Percentiles rank a stretch among this genome's conserved stretches.
phyloP scores from a whole-genome alignment of 2,113 vertebrate species.

The Rhipidura dahli region DNA sequence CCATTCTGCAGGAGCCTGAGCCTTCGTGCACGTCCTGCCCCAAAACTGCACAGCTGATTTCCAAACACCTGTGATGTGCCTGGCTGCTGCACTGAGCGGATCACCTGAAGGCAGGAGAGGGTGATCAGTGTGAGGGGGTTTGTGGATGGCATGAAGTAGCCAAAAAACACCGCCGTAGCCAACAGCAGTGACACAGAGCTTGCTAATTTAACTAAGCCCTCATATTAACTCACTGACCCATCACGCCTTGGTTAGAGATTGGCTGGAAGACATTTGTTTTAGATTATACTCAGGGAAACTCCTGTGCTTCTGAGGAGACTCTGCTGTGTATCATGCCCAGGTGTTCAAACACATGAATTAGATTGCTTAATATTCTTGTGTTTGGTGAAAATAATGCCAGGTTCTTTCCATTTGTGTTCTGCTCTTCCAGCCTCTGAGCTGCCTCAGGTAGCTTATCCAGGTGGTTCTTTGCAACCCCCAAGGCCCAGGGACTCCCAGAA shows the following conservation, averaged over 20 bases:
- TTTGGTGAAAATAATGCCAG: neutral
- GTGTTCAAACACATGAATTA: conserved; percentile 6
- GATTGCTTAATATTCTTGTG: neutral
- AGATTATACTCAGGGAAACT: neutral
- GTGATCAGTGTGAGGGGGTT: neutral
- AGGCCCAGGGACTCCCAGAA: neutral
- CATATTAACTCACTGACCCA: neutral
- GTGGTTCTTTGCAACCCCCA: neutral
- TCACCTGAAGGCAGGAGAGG: neutral
- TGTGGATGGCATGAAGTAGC: neutral
- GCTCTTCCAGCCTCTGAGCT: neutral
- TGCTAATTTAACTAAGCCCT: neutral
- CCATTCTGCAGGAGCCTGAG: neutral
- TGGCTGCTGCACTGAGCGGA: neutral
- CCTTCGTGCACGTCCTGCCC: rapidly evolving
- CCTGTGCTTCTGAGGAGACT: neutral
- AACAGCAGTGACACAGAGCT: neutral
- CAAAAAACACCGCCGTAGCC: neutral
- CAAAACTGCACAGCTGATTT: neutral
- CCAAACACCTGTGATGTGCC: neutral
- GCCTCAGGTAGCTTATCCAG: neutral
- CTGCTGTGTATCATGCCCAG: neutral
- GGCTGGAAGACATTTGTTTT: conserved; percentile 7
- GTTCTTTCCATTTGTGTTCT: neutral
- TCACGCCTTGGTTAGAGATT: neutral